A percentile compares a stretch with the other conserved stretches of the same genome.
These are phyloP conservation scores for Cylloceria caligata DNA, from an alignment of 2,888 invertebrate genomes.

Conservation along the genomic window DNA sequence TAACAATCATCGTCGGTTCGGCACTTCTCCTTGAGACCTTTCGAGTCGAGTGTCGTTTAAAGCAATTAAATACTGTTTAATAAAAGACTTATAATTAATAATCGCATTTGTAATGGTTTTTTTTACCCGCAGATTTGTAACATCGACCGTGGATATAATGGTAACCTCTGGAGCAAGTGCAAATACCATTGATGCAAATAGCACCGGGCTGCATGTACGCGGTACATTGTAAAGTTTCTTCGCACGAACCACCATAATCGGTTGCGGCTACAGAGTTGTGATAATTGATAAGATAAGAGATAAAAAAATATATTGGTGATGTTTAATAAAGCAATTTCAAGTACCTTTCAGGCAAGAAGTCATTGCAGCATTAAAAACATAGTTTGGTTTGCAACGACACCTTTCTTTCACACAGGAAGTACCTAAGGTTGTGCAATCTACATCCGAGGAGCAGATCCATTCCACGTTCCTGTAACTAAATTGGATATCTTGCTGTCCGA, in stretches of 20 bases:
- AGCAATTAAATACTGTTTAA: neutral
- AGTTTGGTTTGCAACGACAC: constrained; percentile 72
- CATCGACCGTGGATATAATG: constrained; percentile 78
- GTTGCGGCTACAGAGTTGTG: constrained; percentile 69
- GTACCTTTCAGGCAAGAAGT: constrained; percentile 76
- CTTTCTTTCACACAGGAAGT: constrained; percentile 66
- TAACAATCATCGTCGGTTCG: constrained; percentile 74
- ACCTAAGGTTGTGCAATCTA: constrained; percentile 68
- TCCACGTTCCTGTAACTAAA: constrained; percentile 41
- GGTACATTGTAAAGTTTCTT: constrained; percentile 76
- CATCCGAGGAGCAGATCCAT: constrained; percentile 56
- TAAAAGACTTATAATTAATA: neutral
- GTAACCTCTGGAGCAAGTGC: constrained; percentile 74
- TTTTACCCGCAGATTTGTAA: constrained; percentile 73
- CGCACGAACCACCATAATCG: constrained; percentile 71
- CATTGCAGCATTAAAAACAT: constrained; percentile 69
- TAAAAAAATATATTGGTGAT: neutral
- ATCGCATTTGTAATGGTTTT: neutral
- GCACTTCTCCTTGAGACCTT: constrained; percentile 74
- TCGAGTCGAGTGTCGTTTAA: neutral
- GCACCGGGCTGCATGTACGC: constrained; percentile 73
- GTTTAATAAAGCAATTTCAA: neutral
- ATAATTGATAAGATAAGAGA: constrained; percentile 4
- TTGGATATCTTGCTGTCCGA: constrained; percentile 2
- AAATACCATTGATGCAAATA: constrained; percentile 70